Evolutionary conservation across 1,140 invertebrate genomes (phyloP), one percentile per base, ranked within the genome.

Genomic region (Trichonephila clavipes): DNA sequence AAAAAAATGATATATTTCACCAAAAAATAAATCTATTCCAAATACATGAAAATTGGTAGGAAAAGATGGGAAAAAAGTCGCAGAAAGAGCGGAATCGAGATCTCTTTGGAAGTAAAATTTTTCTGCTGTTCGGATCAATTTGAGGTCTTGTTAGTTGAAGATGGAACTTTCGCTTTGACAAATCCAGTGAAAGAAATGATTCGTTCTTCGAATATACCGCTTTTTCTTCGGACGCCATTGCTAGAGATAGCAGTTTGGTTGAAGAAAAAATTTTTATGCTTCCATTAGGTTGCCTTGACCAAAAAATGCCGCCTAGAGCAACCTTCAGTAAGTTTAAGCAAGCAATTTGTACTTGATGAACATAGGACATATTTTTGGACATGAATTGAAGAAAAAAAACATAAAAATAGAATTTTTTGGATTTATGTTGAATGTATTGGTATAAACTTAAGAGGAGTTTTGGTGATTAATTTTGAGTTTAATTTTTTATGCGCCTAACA

Each of bases 71-170:
- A n/a, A 82, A 44, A 82, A 51, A 82, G 14, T 82, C 18, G 34
- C 12, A n/a, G 28, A 24, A 28, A 62, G 18, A 59, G 59, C 28
- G 21, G 28, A 12, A n/a, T 21, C 16, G 34, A 69, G 62, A 21
- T 89, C 66, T 24, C n/a, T 89, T 89, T 58, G 64, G 40, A 14
- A 89, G 88, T 69, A 66, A 89, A 89, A 89, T 89, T 89, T 89
- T 89, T 89, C 88, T 89, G n/a, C n/a, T 89, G 88, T 89, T 89
- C 88, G 88, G 64, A 89, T 89, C 88, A 89, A 89, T 89, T 89
- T 89, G 40, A 66, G 88, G 66, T 89, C 88, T 89, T 89, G 88
- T 89, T 89, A 89, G 64, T 89, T 72, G 88, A 77, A 72, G 88
- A 89, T 77, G 88, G 88, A 89, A 89, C 88, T 77, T 89, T 59